Base-by-base conservation (phyloP, 2,797 vertebrate species). In the Hyperoplus immaculatus region DNA sequence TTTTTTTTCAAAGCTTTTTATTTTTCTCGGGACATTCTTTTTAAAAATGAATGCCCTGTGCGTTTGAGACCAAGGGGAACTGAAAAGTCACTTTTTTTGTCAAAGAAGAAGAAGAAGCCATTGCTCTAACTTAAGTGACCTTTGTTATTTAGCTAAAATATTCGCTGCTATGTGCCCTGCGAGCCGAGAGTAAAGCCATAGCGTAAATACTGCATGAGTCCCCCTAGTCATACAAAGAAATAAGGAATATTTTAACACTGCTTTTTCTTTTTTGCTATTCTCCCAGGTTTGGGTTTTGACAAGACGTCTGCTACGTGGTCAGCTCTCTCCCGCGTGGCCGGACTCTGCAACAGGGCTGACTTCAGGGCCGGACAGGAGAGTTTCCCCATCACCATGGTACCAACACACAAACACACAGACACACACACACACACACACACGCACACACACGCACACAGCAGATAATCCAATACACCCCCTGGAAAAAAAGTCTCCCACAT, bases 331-430 rank as follows among this genome's bases (percentile, higher is more conserved):
- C 95, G 95, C 2, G 95, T 98, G 0, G 97, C 97, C 0, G 96
- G 93, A 1, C 95, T 98, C 59, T 98, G 97, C 86, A 98, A 98
- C 87, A 94, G 97, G 2, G 97, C 97, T 0, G 96, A 96, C 71
- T 98, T 98, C 93, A 97, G 94, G 91, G 92, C 93, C 0, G 97
- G 95, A 54, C 96, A 98, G 85, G 96, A 96, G 13, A 84, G 93
- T 21, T 72, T 96, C 12, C 94, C 96, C 12, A 91, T 97, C 70
- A 91, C 96, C 78, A 97, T 96, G 96, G 97, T 98, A 91, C 5
- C 4, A 62, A 10, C 59, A 54, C 71, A 29, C 29, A 29, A 2
- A 29, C 29, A 29, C 29, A 29, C 29, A 29, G 36, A 69, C 15
- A 21, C 21, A 21, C 36, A 69, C 70, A 68, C 61, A 71, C 59